These are phyloP conservation scores for Silurus asotus DNA, from an alignment of 2,113 vertebrate genomes.

Conservation along the genomic window DNA sequence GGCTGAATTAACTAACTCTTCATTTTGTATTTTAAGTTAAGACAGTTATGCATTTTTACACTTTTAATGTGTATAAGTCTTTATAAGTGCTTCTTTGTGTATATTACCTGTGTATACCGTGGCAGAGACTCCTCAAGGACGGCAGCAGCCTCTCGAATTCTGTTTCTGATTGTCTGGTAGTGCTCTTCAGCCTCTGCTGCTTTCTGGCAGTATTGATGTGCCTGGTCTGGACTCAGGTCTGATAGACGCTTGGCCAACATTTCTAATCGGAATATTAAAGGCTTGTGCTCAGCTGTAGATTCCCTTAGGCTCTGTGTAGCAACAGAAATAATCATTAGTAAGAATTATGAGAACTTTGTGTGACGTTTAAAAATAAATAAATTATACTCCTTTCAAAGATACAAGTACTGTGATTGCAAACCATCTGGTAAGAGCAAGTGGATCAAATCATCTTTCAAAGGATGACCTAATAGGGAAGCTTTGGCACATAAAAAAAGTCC, in stretches of 20 bases:
- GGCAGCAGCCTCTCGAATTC: constrained; percentile 68
- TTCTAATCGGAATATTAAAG: constrained; percentile 78
- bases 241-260: constrained; percentile 71
- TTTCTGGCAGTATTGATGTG: constrained; percentile 66
- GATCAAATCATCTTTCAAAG: not conserved
- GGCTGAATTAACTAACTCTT: not conserved
- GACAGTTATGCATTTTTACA: not conserved
- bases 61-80: not conserved
- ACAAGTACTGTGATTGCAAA: not conserved
- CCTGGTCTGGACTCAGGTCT: constrained; percentile 75
- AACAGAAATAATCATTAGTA: not conserved
- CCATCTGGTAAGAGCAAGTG: not conserved
- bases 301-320: constrained; percentile 76
- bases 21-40: not conserved
- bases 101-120: constrained; percentile 78
- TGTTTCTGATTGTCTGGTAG: constrained; percentile 72
- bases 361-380: too few species aligned
- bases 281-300: constrained; percentile 83
- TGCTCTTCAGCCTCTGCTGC: constrained; percentile 74
- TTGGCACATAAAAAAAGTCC: not conserved
- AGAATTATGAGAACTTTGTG: not conserved
- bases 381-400: not conserved
- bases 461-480: constrained; percentile 15
- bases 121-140: constrained; percentile 82
- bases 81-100: not conserved